phyloP scores from a whole-genome alignment of 1,140 invertebrate genomes.

The Cyclina sinensis region DNA sequence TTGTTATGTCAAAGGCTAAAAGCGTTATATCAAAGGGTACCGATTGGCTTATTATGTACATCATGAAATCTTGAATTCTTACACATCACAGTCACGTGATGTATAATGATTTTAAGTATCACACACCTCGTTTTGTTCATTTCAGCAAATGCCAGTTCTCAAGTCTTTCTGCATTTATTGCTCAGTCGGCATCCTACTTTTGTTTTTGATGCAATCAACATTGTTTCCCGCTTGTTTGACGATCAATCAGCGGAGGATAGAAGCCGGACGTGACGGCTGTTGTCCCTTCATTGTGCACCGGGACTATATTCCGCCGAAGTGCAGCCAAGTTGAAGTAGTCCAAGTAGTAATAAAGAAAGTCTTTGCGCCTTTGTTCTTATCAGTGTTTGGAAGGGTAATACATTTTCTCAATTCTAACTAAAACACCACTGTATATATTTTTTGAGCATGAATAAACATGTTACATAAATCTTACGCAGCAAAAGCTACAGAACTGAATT shows the following conservation, averaged over 20 bases:
- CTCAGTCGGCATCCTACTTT: slow-evolving; percentile 90
- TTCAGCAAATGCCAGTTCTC: slow-evolving; percentile 95
- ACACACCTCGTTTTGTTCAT: slow-evolving; percentile 70
- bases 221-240: slow-evolving; percentile 97
- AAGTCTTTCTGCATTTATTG: slow-evolving; percentile 90
- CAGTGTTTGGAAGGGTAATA: slow-evolving; percentile 42
- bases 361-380: slow-evolving; percentile 84
- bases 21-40: no score
- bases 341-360: slow-evolving; percentile 87
- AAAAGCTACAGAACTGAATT: no score
- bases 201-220: slow-evolving; percentile 97
- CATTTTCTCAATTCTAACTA: neutral
- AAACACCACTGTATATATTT: no score
- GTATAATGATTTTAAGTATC: no score
- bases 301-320: slow-evolving; percentile 86
- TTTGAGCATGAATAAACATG: no score
- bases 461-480: no score
- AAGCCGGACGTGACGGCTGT: slow-evolving; percentile 89
- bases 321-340: slow-evolving; percentile 87
- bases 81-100: no score
- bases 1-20: no score
- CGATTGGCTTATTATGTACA: no score
- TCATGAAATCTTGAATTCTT: no score
- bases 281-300: slow-evolving; percentile 90
- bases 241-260: slow-evolving; percentile 89